Conservation (phyloP, 2,113 vertebrate genomes). For the Hemiscyllium ocellatum region DNA sequence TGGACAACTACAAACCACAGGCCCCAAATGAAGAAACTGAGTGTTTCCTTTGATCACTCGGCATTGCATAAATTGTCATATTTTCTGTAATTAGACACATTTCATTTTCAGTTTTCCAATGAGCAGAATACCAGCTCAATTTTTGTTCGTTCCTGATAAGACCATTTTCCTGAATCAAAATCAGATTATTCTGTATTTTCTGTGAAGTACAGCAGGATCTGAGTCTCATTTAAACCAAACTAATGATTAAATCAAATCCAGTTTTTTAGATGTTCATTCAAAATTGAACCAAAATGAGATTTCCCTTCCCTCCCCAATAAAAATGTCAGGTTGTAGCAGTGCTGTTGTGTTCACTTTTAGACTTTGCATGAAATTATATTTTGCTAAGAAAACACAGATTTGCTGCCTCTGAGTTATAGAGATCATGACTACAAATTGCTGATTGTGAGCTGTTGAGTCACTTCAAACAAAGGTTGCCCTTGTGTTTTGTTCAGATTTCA, state of each 20-base stretch:
- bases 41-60: conserved; percentile 31
- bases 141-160: neutral
- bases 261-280: neutral
- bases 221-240: neutral
- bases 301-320: neutral
- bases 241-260: conserved; percentile 23
- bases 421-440: neutral
- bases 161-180: neutral
- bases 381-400: neutral
- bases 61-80: conserved; percentile 22
- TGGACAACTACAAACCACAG: conserved; percentile 34
- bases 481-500: neutral
- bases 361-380: neutral
- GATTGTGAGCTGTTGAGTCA: no score
- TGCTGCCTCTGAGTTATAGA: neutral
- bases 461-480: neutral
- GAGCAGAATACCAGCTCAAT: neutral
- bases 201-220: neutral
- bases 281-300: neutral
- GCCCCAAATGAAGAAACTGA: conserved; percentile 30
- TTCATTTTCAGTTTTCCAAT: neutral
- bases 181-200: neutral
- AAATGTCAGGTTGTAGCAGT: neutral
- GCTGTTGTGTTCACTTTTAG: neutral
- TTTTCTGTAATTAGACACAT: conserved; percentile 20